Evolutionary conservation across 2,888 invertebrate species (phyloP).

Genomic region (Chorisops tibialis): DNA sequence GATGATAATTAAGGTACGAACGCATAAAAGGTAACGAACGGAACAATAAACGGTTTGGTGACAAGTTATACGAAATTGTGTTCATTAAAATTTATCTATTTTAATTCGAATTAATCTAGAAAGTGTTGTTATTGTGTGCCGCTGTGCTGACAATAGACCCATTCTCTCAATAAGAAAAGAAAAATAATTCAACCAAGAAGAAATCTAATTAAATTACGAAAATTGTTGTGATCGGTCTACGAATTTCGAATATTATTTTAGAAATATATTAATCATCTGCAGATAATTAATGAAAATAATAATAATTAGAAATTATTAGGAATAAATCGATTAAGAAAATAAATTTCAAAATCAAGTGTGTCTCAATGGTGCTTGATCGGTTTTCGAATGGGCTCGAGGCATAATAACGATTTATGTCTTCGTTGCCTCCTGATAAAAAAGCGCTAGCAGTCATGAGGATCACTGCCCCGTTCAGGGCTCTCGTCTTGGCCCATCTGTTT

Average conservation of each 20-base stretch:
- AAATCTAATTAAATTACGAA: too few relatives aligned
- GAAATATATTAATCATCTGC: too few relatives aligned
- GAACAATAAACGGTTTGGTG: conserved; percentile 11
- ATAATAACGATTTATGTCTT: conserved; percentile 33
- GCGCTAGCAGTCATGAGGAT: conserved; percentile 49
- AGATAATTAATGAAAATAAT: background rate
- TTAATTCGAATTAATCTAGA: too few relatives aligned
- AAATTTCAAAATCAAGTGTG: background rate
- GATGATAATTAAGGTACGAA: conserved; percentile 31
- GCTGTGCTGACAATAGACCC: too few relatives aligned
- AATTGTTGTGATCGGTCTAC: too few relatives aligned
- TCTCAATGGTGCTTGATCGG: conserved; percentile 10
- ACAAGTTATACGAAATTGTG: conserved; percentile 1
- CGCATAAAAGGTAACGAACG: conserved; percentile 13
- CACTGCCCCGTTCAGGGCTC: conserved; percentile 47
- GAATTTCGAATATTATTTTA: too few relatives aligned
- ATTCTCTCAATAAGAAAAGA: too few relatives aligned
- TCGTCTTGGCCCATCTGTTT: conserved; percentile 51
- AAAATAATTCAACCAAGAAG: too few relatives aligned
- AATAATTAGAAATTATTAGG: background rate
- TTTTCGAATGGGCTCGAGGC: conserved; percentile 29
- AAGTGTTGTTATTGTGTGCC: too few relatives aligned
- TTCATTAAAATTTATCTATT: background rate
- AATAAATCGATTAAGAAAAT: background rate
- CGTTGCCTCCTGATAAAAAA: conserved; percentile 30